These are phyloP conservation scores for Anolis apletophallus DNA, from an alignment of 2,797 vertebrate species.

Conservation along the genomic window DNA sequence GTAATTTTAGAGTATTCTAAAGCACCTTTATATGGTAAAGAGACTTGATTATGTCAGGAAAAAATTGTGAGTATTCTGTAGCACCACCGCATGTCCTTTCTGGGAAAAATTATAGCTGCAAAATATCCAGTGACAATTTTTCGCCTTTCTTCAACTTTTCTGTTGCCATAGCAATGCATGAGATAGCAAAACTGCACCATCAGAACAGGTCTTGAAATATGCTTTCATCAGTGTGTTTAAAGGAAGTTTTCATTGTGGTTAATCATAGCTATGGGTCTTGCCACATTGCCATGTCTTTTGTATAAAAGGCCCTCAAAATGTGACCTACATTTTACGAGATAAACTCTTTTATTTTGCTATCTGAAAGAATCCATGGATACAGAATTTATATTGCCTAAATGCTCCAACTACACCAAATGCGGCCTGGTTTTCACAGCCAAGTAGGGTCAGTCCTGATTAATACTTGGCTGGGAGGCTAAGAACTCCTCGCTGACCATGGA, in stretches of 20 bases:
- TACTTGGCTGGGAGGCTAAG: no score
- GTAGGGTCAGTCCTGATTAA: no score
- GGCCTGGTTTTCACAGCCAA: no score
- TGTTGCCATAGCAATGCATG: not conserved
- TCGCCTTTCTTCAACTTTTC: no score
- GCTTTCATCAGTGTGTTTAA: not conserved
- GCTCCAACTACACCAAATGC: no score
- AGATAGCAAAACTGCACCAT: conserved; percentile 5
- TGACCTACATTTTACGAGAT: not conserved
- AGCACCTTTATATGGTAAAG: conserved; percentile 13
- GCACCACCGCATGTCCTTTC: not conserved
- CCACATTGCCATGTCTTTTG: not conserved
- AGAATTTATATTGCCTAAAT: no score
- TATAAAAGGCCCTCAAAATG: not conserved
- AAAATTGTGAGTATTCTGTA: not conserved
- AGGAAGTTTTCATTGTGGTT: not conserved
- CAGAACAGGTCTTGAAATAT: not conserved
- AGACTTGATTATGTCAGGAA: not conserved
- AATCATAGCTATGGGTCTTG: not conserved
- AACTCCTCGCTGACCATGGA: no score
- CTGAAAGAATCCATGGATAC: no score
- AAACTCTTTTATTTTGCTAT: not conserved
- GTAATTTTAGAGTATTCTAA: conserved; percentile 38
- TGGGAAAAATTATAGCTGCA: not conserved
- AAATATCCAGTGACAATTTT: not conserved